Percentiles rank a stretch among this genome's conserved stretches.
Conservation (phyloP, 2,888 invertebrate genomes). For the Perizoma affinitatum region DNA sequence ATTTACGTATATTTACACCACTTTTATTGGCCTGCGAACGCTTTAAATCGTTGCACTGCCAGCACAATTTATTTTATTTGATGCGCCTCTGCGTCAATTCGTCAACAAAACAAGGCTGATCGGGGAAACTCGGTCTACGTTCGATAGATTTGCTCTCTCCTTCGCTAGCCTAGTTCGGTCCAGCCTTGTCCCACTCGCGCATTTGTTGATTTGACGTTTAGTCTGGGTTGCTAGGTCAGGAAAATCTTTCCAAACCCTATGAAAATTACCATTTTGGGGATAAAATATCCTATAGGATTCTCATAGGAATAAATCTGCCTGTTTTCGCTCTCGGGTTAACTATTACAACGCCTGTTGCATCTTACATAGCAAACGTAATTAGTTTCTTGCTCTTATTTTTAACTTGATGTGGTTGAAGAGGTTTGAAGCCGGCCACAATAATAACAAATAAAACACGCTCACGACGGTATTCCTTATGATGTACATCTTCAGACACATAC, state of each 20-base stretch:
- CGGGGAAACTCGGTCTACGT: constrained; percentile 50
- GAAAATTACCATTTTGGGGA: not conserved
- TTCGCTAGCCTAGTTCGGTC: constrained; percentile 52
- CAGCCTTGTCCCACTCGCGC: constrained; percentile 56
- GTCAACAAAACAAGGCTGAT: constrained; percentile 71
- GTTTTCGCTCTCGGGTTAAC: not conserved
- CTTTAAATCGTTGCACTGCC: constrained; percentile 79
- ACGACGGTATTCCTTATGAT: too few relatives aligned
- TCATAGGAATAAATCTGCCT: not conserved
- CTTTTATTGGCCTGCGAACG: constrained; percentile 74
- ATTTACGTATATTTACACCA: constrained; percentile 76
- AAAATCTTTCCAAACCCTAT: constrained; percentile 11
- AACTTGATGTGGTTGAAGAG: not conserved
- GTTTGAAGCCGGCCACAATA: too few relatives aligned
- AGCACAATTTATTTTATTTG: constrained; percentile 79
- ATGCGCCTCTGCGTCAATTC: constrained; percentile 70
- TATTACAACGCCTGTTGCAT: not conserved
- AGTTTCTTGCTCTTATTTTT: not conserved
- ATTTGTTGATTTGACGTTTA: constrained; percentile 54
- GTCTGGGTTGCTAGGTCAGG: constrained; percentile 54
- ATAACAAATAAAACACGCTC: too few relatives aligned
- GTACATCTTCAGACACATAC: too few relatives aligned
- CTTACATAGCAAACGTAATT: not conserved
- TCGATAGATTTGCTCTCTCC: constrained; percentile 60
- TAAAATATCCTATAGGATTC: constrained; percentile 2